phyloP scores from a whole-genome alignment of 1,140 invertebrate species.

The Sesamia nonagrioides region DNA sequence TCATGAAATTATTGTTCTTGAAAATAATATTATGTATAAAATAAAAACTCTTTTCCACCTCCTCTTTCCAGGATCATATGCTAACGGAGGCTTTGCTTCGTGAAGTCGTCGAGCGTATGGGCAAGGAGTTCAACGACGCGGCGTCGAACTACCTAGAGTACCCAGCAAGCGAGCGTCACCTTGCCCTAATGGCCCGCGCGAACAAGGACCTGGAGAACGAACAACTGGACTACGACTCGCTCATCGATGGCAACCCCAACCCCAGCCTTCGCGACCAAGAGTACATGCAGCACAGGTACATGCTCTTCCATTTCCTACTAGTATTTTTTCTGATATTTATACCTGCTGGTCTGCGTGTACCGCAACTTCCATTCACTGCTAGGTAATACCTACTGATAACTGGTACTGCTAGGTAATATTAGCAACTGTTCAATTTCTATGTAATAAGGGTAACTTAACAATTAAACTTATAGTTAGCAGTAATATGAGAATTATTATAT shows the following conservation, averaged over 20 bases:
- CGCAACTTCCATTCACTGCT: too few species aligned
- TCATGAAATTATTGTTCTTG: too few species aligned
- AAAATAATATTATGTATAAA: not conserved
- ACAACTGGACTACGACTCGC: slow-evolving; percentile 90
- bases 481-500: too few species aligned
- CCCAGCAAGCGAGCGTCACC: slow-evolving; percentile 87
- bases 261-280: slow-evolving; percentile 96
- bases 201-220: slow-evolving; percentile 87
- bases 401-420: too few species aligned
- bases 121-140: slow-evolving; percentile 90
- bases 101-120: slow-evolving; percentile 91
- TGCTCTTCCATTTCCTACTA: not conserved
- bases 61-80: slow-evolving; percentile 72
- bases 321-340: too few species aligned
- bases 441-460: too few species aligned
- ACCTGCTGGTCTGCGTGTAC: too few species aligned
- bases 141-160: slow-evolving; percentile 90
- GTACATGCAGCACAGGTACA: slow-evolving; percentile 93
- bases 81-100: slow-evolving; percentile 90
- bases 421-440: too few species aligned
- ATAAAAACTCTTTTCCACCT: not conserved
- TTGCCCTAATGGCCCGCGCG: slow-evolving; percentile 86
- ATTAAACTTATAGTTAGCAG: too few species aligned
- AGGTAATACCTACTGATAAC: too few species aligned
- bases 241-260: slow-evolving; percentile 90